These are phyloP conservation scores for Antedon bifida DNA, from an alignment of 35 echinoderm and acorn worm species.

Conservation along the genomic window DNA sequence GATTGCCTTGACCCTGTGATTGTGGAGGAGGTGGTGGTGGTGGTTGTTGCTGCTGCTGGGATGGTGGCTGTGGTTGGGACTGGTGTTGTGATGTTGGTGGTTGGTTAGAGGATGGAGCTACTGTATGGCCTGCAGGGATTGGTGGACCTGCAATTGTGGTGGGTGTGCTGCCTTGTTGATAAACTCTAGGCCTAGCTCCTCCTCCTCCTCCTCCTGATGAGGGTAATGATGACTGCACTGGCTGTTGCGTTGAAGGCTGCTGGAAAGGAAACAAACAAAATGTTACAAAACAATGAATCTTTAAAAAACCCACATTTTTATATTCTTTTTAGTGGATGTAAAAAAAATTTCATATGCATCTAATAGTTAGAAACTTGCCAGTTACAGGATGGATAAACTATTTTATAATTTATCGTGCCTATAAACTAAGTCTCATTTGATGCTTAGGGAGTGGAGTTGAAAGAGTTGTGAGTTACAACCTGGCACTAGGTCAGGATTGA, in stretches of 20 bases:
- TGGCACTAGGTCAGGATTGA: too few species aligned
- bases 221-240: not conserved
- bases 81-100: conserved; percentile 16
- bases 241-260: not conserved
- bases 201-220: not conserved
- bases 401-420: too few species aligned
- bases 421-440: too few species aligned
- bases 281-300: too few species aligned
- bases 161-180: not conserved
- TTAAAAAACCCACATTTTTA: too few species aligned
- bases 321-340: too few species aligned
- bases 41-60: conserved; percentile 6
- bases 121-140: not conserved
- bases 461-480: too few species aligned
- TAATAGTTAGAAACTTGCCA: too few species aligned
- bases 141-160: not conserved
- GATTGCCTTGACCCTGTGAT: conserved; percentile 6
- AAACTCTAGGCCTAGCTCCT: not conserved
- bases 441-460: too few species aligned
- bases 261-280: too few species aligned
- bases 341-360: too few species aligned
- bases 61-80: conserved; percentile 7
- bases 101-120: conserved; percentile 15
- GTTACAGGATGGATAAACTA: too few species aligned
- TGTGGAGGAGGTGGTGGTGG: not conserved